Percentiles rank a stretch among this genome's conserved stretches.
Conservation (phyloP, 2,797 vertebrate species). For the Eleutherodactylus coqui region DNA sequence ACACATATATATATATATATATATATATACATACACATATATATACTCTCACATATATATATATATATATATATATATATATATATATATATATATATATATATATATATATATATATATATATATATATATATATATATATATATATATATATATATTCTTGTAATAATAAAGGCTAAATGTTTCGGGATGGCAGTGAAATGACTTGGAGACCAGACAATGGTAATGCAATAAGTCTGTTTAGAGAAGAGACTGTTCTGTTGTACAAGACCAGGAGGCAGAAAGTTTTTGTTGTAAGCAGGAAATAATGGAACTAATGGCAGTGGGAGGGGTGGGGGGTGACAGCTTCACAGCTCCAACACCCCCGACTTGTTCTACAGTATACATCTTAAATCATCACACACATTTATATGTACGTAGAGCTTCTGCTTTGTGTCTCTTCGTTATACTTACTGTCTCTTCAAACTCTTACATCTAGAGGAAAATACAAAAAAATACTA, state of each 20-base stretch:
- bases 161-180: slow-evolving; percentile 45
- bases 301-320: slow-evolving; percentile 48
- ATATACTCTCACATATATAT: too few species aligned
- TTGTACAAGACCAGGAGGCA: slow-evolving; percentile 13
- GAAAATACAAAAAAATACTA: not conserved
- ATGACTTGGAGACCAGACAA: slow-evolving; percentile 32
- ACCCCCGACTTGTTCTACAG: slow-evolving; percentile 34
- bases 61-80: too few species aligned
- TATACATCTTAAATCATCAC: slow-evolving; percentile 31
- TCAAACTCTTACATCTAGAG: not conserved
- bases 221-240: slow-evolving; percentile 29
- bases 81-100: too few species aligned
- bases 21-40: too few species aligned
- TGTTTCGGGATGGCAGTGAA: slow-evolving; percentile 34
- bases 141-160: too few species aligned
- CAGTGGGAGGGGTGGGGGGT: too few species aligned
- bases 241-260: slow-evolving; percentile 36
- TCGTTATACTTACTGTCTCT: not conserved
- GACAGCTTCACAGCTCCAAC: slow-evolving; percentile 54
- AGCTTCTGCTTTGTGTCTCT: not conserved
- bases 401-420: slow-evolving; percentile 5
- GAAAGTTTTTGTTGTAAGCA: slow-evolving; percentile 24
- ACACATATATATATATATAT: not conserved
- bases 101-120: too few species aligned
- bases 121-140: too few species aligned